Evolutionary conservation across 2,888 invertebrate species (phyloP).

Genomic region (Apodemia zela): DNA sequence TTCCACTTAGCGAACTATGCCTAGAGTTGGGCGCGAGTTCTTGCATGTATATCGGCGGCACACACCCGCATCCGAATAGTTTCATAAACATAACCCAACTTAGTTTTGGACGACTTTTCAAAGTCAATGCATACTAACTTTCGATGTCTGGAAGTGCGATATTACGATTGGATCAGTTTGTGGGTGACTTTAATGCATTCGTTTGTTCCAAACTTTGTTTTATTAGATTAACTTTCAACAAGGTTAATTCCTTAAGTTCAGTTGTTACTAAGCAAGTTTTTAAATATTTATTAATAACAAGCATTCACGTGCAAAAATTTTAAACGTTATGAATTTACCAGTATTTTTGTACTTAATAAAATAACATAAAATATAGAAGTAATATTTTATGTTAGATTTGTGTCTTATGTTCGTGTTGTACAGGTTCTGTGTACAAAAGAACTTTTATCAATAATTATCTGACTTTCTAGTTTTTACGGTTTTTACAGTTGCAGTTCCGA

Average conservation of each 20-base stretch:
- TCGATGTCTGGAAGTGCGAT: slow-evolving; percentile 76
- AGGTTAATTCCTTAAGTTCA: slow-evolving; percentile 55
- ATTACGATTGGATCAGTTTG: slow-evolving; percentile 78
- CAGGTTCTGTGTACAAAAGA: no score
- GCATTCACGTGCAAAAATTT: no score
- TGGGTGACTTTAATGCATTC: slow-evolving; percentile 77
- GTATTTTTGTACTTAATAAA: no score
- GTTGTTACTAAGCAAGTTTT: slow-evolving; percentile 47
- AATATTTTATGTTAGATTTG: no score
- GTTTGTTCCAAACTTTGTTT: slow-evolving; percentile 76
- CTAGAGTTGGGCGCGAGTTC: slow-evolving; percentile 78
- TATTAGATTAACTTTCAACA: slow-evolving; percentile 70
- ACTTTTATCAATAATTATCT: no score
- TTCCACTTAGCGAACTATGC: slow-evolving; percentile 80
- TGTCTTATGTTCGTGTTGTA: no score
- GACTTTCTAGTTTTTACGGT: no score
- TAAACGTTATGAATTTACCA: no score
- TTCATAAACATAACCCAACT: slow-evolving; percentile 81
- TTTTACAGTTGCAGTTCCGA: no score
- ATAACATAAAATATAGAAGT: no score
- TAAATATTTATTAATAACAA: background rate
- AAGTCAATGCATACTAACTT: slow-evolving; percentile 81
- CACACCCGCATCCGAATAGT: slow-evolving; percentile 78
- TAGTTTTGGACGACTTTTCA: slow-evolving; percentile 80
- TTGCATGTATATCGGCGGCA: slow-evolving; percentile 78